Evolutionary conservation across 1,140 invertebrate genomes (phyloP).

Genomic region (Thaumatotibia leucotreta): DNA sequence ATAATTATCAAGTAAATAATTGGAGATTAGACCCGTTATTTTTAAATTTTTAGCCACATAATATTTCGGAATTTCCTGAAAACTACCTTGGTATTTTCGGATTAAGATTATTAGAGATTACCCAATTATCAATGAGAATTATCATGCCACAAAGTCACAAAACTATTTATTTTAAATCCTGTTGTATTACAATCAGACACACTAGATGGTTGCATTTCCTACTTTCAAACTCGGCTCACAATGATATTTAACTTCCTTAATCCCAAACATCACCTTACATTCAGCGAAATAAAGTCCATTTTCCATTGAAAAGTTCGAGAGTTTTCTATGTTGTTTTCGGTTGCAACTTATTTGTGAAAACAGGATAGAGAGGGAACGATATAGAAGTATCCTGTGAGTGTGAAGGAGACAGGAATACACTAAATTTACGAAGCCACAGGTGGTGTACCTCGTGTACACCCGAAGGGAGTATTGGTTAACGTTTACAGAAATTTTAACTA

Average conservation of each 20-base stretch:
- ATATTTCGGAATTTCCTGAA: too few species aligned
- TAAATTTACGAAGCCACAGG: conserved; percentile 75
- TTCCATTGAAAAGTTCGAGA: conserved; percentile 27
- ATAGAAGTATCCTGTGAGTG: conserved; percentile 25
- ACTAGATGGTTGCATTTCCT: conserved; percentile 57
- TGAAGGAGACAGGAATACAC: conserved; percentile 49
- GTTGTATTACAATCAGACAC: conserved; percentile 73
- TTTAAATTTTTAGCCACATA: too few species aligned
- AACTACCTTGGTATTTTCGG: too few species aligned
- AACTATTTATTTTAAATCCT: conserved; percentile 71
- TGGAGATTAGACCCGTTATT: too few species aligned
- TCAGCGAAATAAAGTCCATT: conserved; percentile 20
- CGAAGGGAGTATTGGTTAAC: conserved; percentile 28
- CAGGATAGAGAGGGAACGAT: conserved; percentile 46
- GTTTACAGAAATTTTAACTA: too few species aligned
- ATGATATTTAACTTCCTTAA: conserved; percentile 45
- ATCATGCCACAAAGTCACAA: conserved; percentile 19
- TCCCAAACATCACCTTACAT: conserved; percentile 33
- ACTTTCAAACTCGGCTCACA: conserved; percentile 64
- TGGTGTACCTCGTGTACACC: conserved; percentile 69
- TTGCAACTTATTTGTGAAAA: conserved; percentile 75
- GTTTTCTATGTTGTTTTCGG: conserved; percentile 74
- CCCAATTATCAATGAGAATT: conserved; percentile 6
- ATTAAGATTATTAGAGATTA: too few species aligned
- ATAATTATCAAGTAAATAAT: too few species aligned